Base-by-base conservation (phyloP, 2,888 invertebrate genomes). In the Anthophora plumipes region DNA sequence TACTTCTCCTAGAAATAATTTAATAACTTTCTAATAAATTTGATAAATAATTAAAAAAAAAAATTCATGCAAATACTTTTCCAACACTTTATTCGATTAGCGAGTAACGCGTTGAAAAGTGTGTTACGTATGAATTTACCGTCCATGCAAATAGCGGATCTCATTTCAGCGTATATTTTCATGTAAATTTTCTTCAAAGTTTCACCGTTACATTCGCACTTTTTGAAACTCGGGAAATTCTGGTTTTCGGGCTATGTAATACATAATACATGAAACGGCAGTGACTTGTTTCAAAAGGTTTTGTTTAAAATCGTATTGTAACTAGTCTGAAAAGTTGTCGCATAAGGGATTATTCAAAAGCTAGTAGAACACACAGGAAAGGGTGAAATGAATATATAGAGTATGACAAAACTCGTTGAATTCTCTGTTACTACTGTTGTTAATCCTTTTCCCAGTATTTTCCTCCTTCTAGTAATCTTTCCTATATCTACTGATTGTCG, bases 131-230 rank as follows among this genome's bases (percentile, higher is more conserved):
- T 39, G 54, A 73, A 73, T 64, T 68, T 59, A 75, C 63, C 71
- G 63, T 14, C 43, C 59, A 82, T 72, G 82, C 59, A 80, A 80
- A 80, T 80, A 39, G 52, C 14, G 48, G 59, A 52, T 68, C 75
- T 57, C 75, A 55, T 71, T 71, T 57, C 68, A 31, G 9, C 46
- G 59, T 59, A 67, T 54, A 80, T 80, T 80, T 75, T 75, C 81
- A 80, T 82, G 81, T 75, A 82, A 82, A 82, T 82, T 80, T 81
- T 80, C 81, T 67, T 71, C 66, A 54, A 81, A 82, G 70, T 75
- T 81, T 41, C 60, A 17, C 54, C 43, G 66, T 73, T 54, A 55
- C 68, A 60, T 80, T 80, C 75, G 54, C 50, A 81, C 60, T 81
- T 81, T 75, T 81, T 76, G 43, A 69, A 64, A 52, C 64, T 17